These are phyloP conservation scores for Stegostoma tigrinum DNA, from an alignment of 2,113 vertebrate genomes.

Conservation along the genomic window DNA sequence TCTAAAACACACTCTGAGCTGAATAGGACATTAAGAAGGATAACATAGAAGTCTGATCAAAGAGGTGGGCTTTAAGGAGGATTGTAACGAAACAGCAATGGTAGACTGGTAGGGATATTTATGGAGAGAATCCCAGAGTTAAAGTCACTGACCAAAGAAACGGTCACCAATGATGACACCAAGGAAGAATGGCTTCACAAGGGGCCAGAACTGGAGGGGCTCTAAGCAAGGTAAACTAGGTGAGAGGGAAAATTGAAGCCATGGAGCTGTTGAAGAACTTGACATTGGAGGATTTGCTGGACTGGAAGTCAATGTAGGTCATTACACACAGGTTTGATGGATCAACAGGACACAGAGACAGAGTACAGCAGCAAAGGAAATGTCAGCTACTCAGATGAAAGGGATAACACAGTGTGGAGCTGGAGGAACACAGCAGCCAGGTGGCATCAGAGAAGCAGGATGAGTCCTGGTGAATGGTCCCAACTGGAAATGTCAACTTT, in stretches of 20 bases:
- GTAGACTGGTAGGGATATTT: neutral
- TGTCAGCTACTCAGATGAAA: neutral
- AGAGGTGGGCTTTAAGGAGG: neutral
- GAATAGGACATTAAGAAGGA: neutral
- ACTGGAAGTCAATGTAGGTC: neutral
- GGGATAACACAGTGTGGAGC: no score
- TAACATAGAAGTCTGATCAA: neutral
- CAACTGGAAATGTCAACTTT: no score
- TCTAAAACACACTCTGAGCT: neutral
- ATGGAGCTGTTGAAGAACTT: neutral
- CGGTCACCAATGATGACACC: neutral
- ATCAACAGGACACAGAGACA: neutral
- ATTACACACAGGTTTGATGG: neutral
- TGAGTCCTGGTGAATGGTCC: no score
- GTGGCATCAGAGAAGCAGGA: no score
- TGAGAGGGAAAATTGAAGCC: neutral
- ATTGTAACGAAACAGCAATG: neutral
- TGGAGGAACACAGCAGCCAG: no score
- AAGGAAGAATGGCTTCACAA: neutral
- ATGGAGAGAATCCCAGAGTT: neutral
- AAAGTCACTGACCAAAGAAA: neutral
- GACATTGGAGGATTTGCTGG: neutral
- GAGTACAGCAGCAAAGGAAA: neutral
- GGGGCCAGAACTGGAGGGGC: neutral
- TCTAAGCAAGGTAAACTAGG: neutral